Evolutionary conservation across 2,888 invertebrate genomes (phyloP), one percentile per base, ranked within the genome.

Genomic region (Electrophaes corylata): DNA sequence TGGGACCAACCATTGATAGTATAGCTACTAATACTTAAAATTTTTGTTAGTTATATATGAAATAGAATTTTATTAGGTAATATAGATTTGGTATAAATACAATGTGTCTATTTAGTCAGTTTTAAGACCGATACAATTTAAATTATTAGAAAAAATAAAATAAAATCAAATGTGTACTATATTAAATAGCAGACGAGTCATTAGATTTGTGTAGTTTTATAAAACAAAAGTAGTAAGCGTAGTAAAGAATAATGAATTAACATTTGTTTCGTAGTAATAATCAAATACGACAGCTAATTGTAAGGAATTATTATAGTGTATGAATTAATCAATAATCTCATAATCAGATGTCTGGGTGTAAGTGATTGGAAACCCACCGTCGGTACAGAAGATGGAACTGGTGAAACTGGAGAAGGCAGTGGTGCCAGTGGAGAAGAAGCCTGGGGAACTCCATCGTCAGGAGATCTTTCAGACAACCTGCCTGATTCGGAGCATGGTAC

Each of bases 381-480:
- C 76, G 93, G 76, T 18, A 82, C 80, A 67, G 96, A 96, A 68
- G 96, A 96, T 58, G 93, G 92, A 6, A 84, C 92, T 39, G 92
- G 92, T 3, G 91, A 91, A 37, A 86, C 90, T 10, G 95, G 95
- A 4, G 96, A 96, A 75, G 96, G 96, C 0, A 96, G 96, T 41
- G 96, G 96, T 0, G 96, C 95, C 0, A 96, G 96, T 2, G 96
- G 96, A 0, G 96, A 97, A 81, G 97, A 97, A 73, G 95, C 96
- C 19, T 97, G 97, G 97, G 97, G 97, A 0, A 97, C 97, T 0
- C 97, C 97, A 3, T 97, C 96, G 0, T 96, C 96, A 67, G 96
- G 96, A 3, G 96, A 96, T 18, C 94, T 96, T 35, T 94, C 96
- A 66, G 96, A 96, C 69, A 96, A 96, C 64, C 91, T 94, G 8